Base-by-base conservation (phyloP, 2,113 vertebrate species). In the Cyrtonyx montezumae region DNA sequence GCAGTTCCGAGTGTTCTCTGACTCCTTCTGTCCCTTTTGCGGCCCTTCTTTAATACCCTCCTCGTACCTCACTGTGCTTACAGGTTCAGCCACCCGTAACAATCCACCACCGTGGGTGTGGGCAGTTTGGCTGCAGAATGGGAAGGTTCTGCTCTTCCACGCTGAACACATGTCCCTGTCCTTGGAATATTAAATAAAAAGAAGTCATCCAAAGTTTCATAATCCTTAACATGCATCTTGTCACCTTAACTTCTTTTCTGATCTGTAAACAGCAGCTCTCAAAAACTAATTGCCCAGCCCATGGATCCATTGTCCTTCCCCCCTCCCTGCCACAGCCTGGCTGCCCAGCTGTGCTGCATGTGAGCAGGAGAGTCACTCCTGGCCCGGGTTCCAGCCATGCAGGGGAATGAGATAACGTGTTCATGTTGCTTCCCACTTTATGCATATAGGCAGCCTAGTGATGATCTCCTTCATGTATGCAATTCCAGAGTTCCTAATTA, bases 11-110 rank as follows among this genome's bases (percentile, higher is more conserved):
- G 40, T 11, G 63, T 51, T 88, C 16, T 66, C 59, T 74, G 25
- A 26, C 58, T 74, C 18, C 69, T 92, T 83, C 71, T 51, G 10
- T 34, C 34, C 71, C 40, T 82, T 85, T 20, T 49, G 45, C 73
- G 43, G 0, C 62, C 94, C 88, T 87, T 70, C 66, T 88, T 90
- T 30, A 53, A 26, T 53, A 26, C 51, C 15, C 51, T 53, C 51
- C 51, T 53, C 5, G 26, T 53, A 93, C 94, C 95, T 94, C 91
- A 92, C 90, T 82, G 66, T 75, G 75, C 87, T 93, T 88, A 86
- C 77, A 88, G 70, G 83, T 86, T 95, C 79, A 91, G 79, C 77
- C 3, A 13, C 73, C 74, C 67, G 69, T 84, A 93, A 81, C 61
- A 84, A 43, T 45, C 79, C 75, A 36, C 58, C 67, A 78, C 70